Evolutionary conservation across 2,797 vertebrate genomes (phyloP), one percentile per base, ranked within the genome.

Genomic region (Telmatherina bonti): DNA sequence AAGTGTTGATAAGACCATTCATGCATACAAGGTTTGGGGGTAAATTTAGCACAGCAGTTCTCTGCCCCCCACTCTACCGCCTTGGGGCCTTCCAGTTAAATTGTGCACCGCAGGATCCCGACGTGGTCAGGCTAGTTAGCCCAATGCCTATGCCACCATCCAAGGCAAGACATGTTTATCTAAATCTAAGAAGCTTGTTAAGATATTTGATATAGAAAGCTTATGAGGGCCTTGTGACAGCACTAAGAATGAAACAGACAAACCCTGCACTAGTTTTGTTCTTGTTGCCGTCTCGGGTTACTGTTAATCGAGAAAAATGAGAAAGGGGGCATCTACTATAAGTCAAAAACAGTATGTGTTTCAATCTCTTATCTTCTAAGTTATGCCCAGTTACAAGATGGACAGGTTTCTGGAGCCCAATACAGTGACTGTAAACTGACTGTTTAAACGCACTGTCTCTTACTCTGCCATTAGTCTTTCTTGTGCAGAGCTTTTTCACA

Each of bases 21-120:
- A 45, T 62, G 83, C 54, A 61, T 79, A 79, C 82, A 82, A 81
- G 63, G 36, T 92, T 90, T 91, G 85, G 83, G 87, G 91, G 76
- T 72, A 66, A n/a, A 71, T 10, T 26, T 53, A 54, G 55, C 73
- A 76, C 65, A 72, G 72, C 66, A 31, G 31, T 76, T 63, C 36
- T 52, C 41, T 64, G 36, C 33, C 66, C 66, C 60, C 73, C 62
- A 64, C 36, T 45, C 63, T 49, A 43, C 72, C 78, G 59, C 66
- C 57, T 74, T 11, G 0, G 56, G 29, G 53, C 66, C 63, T 63
- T 71, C 10, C 35, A 24, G 62, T 52, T 63, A 59, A 62, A 76
- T 55, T 10, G n/a, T 55, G 72, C 76, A 43, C 33, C 0, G n/a
- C 36, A 30, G 58, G 58, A 64, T 56, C 73, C 55, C 43, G 59